A percentile compares a stretch with the other conserved stretches of the same genome.
phyloP scores from a whole-genome alignment of 2,113 vertebrate species.

The Micronycteris hirsuta region DNA sequence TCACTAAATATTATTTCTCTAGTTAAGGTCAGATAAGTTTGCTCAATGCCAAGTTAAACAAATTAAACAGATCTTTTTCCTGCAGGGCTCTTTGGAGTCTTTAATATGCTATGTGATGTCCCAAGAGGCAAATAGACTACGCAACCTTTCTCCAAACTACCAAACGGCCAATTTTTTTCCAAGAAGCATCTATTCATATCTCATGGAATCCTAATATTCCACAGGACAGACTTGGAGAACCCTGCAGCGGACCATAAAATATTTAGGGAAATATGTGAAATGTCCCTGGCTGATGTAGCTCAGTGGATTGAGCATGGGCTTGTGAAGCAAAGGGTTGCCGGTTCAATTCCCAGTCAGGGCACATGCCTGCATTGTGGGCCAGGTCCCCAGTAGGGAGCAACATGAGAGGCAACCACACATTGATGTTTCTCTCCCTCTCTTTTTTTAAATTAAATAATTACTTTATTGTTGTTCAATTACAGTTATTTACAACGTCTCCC shows the following conservation, averaged over 20 bases:
- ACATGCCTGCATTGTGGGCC: no score
- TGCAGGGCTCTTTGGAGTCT: not conserved
- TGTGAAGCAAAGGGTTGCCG: no score
- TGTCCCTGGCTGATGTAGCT: not conserved
- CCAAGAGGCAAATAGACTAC: not conserved
- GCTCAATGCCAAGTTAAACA: constrained; percentile 10
- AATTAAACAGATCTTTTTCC: constrained; percentile 1
- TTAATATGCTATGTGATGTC: not conserved
- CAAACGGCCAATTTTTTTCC: not conserved
- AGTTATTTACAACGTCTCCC: no score
- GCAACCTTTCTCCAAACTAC: not conserved
- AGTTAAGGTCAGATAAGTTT: constrained; percentile 15
- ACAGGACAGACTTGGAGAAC: not conserved
- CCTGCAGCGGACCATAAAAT: not conserved
- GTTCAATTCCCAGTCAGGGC: no score
- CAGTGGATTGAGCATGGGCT: no score
- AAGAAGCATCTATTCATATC: not conserved
- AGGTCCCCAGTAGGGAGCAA: no score
- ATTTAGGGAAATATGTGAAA: not conserved
- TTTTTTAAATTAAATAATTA: no score
- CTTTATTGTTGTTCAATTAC: no score
- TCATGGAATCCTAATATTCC: constrained; percentile 15
- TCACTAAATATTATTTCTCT: constrained; percentile 11
- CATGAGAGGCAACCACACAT: no score
- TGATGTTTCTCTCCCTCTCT: no score